These are phyloP conservation scores for Drosophila repletoides DNA, from an alignment of 1,140 invertebrate species.

Conservation along the genomic window DNA sequence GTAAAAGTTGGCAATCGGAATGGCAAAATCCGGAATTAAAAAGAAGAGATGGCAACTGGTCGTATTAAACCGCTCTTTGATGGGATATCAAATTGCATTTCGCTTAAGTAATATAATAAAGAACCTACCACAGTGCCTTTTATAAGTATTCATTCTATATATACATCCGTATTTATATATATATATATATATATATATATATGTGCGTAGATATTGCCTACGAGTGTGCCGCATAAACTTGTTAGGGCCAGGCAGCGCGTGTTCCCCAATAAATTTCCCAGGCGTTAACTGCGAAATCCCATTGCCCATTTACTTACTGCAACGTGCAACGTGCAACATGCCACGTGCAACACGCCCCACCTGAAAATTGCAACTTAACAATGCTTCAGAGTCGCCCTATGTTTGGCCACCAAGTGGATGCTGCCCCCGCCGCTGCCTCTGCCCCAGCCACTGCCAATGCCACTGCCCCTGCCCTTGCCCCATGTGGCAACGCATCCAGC, in stretches of 20 bases:
- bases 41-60: conserved; percentile 3
- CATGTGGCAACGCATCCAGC: conserved; percentile 71
- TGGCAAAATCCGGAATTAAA: conserved; percentile 39
- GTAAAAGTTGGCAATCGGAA: conserved; percentile 27
- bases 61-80: conserved; percentile 37
- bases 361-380: conserved; percentile 79
- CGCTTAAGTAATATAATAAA: conserved; percentile 57
- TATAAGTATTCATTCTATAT: neutral
- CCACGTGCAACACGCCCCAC: conserved; percentile 46
- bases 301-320: conserved; percentile 65
- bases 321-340: conserved; percentile 37
- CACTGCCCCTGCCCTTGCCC: conserved; percentile 53
- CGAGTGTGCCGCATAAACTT: conserved; percentile 30
- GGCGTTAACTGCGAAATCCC: conserved; percentile 77
- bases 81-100: conserved; percentile 65
- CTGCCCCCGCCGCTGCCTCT: conserved; percentile 35
- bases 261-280: conserved; percentile 68
- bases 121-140: neutral
- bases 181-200: neutral
- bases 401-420: conserved; percentile 29
- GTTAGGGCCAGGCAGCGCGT: conserved; percentile 48
- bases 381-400: conserved; percentile 55
- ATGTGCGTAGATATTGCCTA: conserved; percentile 29
- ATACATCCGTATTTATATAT: conserved; percentile 5
- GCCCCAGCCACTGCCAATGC: conserved; percentile 66